phyloP scores from a whole-genome alignment of 2,888 invertebrate species.

The Trissoscelio sp. region DNA sequence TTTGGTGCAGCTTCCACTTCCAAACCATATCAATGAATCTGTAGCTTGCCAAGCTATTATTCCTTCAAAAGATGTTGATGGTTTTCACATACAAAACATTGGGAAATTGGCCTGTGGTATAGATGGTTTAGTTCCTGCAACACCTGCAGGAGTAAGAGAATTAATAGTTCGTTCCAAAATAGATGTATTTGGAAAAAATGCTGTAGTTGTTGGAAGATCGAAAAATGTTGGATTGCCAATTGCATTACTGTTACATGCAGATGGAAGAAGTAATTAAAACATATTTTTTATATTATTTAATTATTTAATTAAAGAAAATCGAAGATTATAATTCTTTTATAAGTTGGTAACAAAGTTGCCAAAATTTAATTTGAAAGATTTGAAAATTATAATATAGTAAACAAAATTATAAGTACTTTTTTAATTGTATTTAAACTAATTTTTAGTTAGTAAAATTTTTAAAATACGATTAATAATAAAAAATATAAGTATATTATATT shows the following conservation, averaged over 20 bases:
- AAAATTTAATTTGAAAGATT: too few relatives aligned
- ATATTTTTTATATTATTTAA: too few relatives aligned
- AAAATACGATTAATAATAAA: too few relatives aligned
- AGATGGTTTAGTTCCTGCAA: conserved; percentile 79
- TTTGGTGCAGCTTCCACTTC: conserved; percentile 93
- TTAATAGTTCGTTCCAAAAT: conserved; percentile 85
- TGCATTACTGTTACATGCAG: conserved; percentile 92
- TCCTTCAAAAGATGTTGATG: conserved; percentile 95
- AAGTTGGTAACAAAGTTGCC: too few relatives aligned
- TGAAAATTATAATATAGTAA: too few relatives aligned
- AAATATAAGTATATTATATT: too few relatives aligned
- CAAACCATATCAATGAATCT: conserved; percentile 89
- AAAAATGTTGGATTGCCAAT: conserved; percentile 97
- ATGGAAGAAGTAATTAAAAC: conserved; percentile 88
- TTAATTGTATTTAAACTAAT: too few relatives aligned
- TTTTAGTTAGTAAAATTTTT: too few relatives aligned
- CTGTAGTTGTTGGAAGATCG: conserved; percentile 94
- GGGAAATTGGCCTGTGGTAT: conserved; percentile 90
- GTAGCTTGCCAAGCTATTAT: conserved; percentile 91
- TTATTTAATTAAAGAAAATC: too few relatives aligned
- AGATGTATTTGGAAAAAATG: conserved; percentile 93
- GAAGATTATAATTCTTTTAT: too few relatives aligned
- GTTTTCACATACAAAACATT: conserved; percentile 93
- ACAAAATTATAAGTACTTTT: too few relatives aligned
- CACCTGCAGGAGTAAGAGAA: conserved; percentile 81